phyloP scores from a whole-genome alignment of 2,797 vertebrate species.

The Rousettus madagascariensis region DNA sequence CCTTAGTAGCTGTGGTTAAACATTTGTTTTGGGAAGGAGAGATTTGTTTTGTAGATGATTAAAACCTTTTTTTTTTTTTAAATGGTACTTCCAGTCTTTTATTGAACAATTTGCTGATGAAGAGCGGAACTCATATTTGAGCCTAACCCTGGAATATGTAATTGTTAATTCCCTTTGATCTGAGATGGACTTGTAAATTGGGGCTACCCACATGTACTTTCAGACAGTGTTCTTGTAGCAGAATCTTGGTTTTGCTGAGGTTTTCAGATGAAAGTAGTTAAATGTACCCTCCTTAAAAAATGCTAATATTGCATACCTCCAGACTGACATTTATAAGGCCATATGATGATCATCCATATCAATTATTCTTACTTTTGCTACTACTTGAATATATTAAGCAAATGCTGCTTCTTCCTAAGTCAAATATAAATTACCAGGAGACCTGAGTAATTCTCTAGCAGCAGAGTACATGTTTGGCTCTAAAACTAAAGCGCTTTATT shows the following conservation, averaged over 20 bases:
- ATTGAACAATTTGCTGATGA: neutral
- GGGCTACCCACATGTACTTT: neutral
- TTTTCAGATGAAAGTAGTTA: neutral
- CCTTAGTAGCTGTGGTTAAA: neutral
- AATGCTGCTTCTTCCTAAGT: slow-evolving; percentile 46
- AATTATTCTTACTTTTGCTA: neutral
- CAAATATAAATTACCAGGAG: neutral
- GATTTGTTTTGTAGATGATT: neutral
- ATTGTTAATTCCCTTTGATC: neutral
- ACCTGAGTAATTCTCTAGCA: neutral
- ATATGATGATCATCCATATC: neutral
- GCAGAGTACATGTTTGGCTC: neutral
- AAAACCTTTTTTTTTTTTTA: neutral
- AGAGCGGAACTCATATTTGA: neutral
- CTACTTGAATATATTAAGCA: neutral
- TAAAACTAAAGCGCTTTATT: neutral
- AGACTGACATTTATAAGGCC: neutral
- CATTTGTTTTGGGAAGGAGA: neutral
- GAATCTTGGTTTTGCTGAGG: neutral
- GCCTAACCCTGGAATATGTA: neutral
- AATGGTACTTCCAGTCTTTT: neutral
- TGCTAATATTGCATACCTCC: neutral
- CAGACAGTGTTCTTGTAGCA: neutral
- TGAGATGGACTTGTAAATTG: neutral
- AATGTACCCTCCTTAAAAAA: neutral